Percentiles rank a stretch among this genome's conserved stretches.
Conservation (phyloP, 2,797 vertebrate genomes). For the Otolemur crassicaudatus region DNA sequence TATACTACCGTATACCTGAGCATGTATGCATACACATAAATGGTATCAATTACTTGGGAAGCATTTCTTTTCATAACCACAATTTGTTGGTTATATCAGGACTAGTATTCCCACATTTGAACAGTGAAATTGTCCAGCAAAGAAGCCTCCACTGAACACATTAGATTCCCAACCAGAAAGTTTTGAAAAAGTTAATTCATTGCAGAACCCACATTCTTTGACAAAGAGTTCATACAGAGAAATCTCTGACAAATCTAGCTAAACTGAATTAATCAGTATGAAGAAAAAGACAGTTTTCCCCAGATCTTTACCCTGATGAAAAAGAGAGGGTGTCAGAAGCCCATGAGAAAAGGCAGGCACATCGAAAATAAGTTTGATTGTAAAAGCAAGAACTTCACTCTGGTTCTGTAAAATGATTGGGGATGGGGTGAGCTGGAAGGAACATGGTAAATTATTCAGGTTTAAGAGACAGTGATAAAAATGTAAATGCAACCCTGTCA, state of each 20-base stretch:
- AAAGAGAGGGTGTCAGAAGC: conserved; percentile 24
- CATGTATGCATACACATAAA: background rate
- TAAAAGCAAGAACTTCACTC: conserved; percentile 53
- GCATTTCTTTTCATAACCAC: background rate
- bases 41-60: background rate
- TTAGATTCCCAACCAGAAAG: conserved; percentile 1
- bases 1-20: background rate
- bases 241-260: conserved; percentile 27
- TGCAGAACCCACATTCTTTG: conserved; percentile 7
- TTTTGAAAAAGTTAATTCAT: conserved; percentile 33
- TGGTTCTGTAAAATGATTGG: conserved; percentile 4
- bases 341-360: conserved; percentile 36
- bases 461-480: conserved; percentile 77
- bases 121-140: conserved; percentile 1
- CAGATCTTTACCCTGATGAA: background rate
- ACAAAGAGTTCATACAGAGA: conserved; percentile 22
- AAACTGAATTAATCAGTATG: conserved; percentile 19
- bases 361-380: conserved; percentile 43
- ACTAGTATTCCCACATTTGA: background rate
- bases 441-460: conserved; percentile 78
- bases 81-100: background rate
- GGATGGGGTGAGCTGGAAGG: background rate
- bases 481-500: conserved; percentile 68
- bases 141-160: background rate
- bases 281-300: background rate